Percentiles rank a stretch among this genome's conserved stretches.
phyloP scores from a whole-genome alignment of 1,140 invertebrate genomes.

The Lucilia sericata region DNA sequence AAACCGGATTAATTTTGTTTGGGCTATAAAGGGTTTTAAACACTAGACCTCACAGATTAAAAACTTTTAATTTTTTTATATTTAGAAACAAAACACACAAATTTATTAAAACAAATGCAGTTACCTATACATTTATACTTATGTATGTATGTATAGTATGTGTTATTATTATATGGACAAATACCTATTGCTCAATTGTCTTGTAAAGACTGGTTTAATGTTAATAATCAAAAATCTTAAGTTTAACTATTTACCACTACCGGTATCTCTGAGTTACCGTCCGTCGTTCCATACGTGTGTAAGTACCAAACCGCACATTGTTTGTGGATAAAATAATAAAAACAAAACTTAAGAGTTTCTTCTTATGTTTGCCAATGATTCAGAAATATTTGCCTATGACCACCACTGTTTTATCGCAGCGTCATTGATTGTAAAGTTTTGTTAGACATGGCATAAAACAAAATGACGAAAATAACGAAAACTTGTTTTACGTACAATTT shows the following conservation, averaged over 20 bases:
- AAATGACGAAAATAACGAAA: too few species aligned
- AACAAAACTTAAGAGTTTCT: not conserved
- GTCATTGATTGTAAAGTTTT: too few species aligned
- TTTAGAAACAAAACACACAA: not conserved
- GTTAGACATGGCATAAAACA: too few species aligned
- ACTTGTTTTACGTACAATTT: too few species aligned
- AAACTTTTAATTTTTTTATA: constrained; percentile 3
- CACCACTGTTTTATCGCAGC: not conserved
- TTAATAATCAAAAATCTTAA: not conserved
- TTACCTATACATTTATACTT: not conserved
- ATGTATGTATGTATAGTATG: not conserved
- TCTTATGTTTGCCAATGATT: constrained; percentile 15
- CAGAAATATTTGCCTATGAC: constrained; percentile 4
- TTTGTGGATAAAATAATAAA: not conserved
- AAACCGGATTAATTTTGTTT: not conserved
- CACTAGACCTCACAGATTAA: not conserved
- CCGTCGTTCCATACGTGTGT: not conserved
- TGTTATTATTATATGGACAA: not conserved
- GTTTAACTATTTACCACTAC: not conserved
- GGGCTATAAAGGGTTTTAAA: not conserved
- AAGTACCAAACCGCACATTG: not conserved
- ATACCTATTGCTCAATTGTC: constrained; percentile 1
- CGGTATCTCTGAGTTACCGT: not conserved
- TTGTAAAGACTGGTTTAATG: not conserved
- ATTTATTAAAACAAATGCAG: not conserved